These are phyloP conservation scores for Siniperca undulata DNA, from an alignment of 2,797 vertebrate species.

Conservation along the genomic window DNA sequence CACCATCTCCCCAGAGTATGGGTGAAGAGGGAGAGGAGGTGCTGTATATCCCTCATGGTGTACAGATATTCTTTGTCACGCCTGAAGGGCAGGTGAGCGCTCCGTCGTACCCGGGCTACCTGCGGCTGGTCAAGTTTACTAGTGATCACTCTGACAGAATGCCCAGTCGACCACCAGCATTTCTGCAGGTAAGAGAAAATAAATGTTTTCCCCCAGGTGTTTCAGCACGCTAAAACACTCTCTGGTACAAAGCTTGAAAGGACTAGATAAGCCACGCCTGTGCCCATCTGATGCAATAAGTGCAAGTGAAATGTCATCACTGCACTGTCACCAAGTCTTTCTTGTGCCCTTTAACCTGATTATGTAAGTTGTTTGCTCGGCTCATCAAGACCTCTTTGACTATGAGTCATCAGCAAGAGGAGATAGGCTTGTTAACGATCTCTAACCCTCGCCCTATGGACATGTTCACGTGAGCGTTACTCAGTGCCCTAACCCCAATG, in stretches of 20 bases:
- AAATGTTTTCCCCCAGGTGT: neutral
- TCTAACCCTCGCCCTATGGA: constrained; percentile 10
- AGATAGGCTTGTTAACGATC: constrained; percentile 63
- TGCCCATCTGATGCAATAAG: constrained; percentile 32
- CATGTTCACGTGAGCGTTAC: constrained; percentile 63
- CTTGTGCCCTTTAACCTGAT: constrained; percentile 68
- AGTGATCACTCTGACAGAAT: constrained; percentile 81
- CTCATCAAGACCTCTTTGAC: constrained; percentile 5
- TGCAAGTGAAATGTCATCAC: constrained; percentile 24
- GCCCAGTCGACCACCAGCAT: constrained; percentile 90
- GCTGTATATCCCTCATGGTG: constrained; percentile 92
- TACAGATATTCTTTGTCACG: constrained; percentile 97
- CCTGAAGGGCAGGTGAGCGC: constrained; percentile 96
- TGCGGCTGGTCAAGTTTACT: constrained; percentile 95
- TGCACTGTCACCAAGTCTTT: constrained; percentile 18
- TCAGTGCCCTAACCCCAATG: constrained; percentile 48
- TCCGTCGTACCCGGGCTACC: constrained; percentile 96
- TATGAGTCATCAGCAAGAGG: constrained; percentile 53
- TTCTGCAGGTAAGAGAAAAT: constrained; percentile 91
- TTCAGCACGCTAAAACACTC: neutral
- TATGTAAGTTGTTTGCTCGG: constrained; percentile 58
- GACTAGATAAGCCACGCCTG: neutral
- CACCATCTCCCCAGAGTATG: constrained; percentile 87
- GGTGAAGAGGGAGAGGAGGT: constrained; percentile 93
- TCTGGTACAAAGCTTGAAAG: neutral